phyloP scores from a whole-genome alignment of 2,888 invertebrate genomes.

The Tipula helvola region DNA sequence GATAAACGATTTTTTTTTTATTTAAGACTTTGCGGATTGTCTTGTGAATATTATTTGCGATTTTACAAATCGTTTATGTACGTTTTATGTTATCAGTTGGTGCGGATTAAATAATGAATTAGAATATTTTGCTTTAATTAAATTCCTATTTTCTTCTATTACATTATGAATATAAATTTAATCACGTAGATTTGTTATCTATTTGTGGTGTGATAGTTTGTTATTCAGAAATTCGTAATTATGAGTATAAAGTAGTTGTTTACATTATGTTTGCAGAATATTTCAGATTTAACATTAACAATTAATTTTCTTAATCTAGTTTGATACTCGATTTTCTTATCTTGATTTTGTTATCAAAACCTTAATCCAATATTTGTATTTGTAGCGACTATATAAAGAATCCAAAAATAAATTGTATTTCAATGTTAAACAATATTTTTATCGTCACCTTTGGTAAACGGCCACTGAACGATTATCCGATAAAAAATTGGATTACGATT shows the following conservation, averaged over 20 bases:
- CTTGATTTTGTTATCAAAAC: neutral
- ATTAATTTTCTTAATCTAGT: neutral
- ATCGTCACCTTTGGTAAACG: no score
- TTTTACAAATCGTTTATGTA: neutral
- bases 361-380: neutral
- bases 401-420: neutral
- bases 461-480: neutral
- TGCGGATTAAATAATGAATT: neutral
- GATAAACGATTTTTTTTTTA: neutral
- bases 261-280: neutral
- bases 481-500: neutral
- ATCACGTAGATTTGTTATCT: neutral
- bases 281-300: neutral
- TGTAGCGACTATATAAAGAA: neutral
- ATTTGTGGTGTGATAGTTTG: neutral
- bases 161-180: neutral
- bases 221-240: neutral
- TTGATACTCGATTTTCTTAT: neutral
- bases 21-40: neutral
- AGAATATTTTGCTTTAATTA: neutral
- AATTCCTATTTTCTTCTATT: neutral
- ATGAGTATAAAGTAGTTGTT: neutral
- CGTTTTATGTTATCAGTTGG: neutral
- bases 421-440: neutral
- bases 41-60: neutral